Base-by-base conservation (phyloP, 1,140 invertebrate genomes). In the Drosophila ambigua region DNA sequence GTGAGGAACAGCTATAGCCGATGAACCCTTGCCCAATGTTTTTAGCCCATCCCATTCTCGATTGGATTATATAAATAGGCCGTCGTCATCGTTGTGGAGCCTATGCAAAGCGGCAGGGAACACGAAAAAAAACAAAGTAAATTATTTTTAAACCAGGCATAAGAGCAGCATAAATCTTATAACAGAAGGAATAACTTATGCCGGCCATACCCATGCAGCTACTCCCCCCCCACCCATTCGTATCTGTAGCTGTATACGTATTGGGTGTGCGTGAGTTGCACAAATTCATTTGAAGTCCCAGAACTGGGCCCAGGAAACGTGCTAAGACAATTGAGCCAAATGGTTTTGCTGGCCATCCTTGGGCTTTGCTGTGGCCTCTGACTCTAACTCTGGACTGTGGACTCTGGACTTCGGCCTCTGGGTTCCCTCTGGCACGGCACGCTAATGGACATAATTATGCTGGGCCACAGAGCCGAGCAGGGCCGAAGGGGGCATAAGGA, bases 371-470 rank as follows among this genome's bases (percentile, higher is more conserved):
- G 23, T 6, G 31, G 9, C 7, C 28, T 49, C 31, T 9, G 52
- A 20, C 28, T 31, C 31, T 9, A 43, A 11, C 16, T 65, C 39
- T 28, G 66, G 57, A 24, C 49, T 69, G 49, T 26, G 41, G 51
- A 23, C 23, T 24, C 2, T 24, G 23, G 23, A 24, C 59, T 60
- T 48, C 52, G 48, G 54, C 54, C 59, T 49, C 65, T 71, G 52
- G 65, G 53, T 75, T 69, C 52, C 74, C 64, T 63, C 58, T 61
- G 68, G 44, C 43, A 46, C 48, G 57, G 80, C 53, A 60, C 51
- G 81, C 72, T 77, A 84, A 84, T 85, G 77, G 67, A 77, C 67
- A 76, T 84, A 84, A 84, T 84, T 84, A 84, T 76, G 81, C 72
- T 59, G 45, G 35, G 35, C 11, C 35, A 39, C 9, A 4, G 35